Evolutionary conservation across 1,140 invertebrate species (phyloP).

Genomic region (Philopotamus ludificatus): DNA sequence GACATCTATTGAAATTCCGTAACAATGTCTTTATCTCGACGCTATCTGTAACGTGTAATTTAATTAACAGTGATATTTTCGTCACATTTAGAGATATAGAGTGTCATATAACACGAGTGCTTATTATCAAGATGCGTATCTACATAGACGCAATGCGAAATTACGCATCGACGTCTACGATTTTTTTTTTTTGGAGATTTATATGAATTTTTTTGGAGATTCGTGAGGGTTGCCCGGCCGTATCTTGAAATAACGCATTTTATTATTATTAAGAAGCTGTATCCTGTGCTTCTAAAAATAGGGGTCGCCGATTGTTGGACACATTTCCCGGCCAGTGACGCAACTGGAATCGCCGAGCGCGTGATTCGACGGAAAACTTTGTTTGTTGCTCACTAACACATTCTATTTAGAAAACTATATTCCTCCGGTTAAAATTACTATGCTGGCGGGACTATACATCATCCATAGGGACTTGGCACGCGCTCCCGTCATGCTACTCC

Average conservation of each 20-base stretch:
- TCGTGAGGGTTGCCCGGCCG: not conserved
- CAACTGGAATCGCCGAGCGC: slow-evolving; percentile 8
- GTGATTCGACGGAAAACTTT: slow-evolving; percentile 8
- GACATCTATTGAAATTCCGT: too few species aligned
- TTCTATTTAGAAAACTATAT: slow-evolving; percentile 2
- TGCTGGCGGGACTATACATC: not conserved
- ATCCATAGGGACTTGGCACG: slow-evolving; percentile 1
- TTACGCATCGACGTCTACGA: too few species aligned
- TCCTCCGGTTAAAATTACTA: not conserved
- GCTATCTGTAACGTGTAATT: too few species aligned
- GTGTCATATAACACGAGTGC: too few species aligned
- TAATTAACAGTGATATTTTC: too few species aligned
- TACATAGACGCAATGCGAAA: too few species aligned
- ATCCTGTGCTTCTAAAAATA: slow-evolving; percentile 22
- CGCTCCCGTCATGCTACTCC: too few species aligned
- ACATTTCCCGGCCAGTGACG: slow-evolving; percentile 12
- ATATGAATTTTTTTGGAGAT: too few species aligned
- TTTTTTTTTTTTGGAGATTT: too few species aligned
- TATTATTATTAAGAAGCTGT: not conserved
- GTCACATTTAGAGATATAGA: too few species aligned
- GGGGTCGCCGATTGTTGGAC: slow-evolving; percentile 5
- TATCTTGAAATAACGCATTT: not conserved
- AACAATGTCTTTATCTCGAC: too few species aligned
- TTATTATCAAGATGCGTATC: too few species aligned
- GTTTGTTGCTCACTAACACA: slow-evolving; percentile 7